Evolutionary conservation across 2,888 invertebrate species (phyloP), one percentile per base, ranked within the genome.

Genomic region (Amiota mariae): DNA sequence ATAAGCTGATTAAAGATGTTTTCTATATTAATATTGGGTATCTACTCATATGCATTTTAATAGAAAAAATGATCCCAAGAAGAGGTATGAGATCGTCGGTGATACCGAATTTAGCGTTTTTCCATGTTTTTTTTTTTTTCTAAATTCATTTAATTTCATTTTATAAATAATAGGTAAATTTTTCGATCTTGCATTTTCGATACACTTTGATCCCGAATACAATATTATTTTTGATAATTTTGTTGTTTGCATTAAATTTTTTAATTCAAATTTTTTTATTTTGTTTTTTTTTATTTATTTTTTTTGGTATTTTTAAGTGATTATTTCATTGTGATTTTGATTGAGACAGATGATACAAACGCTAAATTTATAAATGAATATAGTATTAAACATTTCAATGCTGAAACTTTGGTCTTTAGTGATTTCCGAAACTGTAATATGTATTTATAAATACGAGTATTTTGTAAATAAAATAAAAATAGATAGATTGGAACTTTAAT

Each of bases 171-270:
- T 36, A 36, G 0, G 6, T 36, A 6, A n/a, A n/a, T n/a, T n/a
- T 36, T 36, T 36, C 36, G 36, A 36, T 24, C 54, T 54, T 68
- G 49, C 49, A 68, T 70, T 77, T 80, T 81, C 85, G 88, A 88
- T 88, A 88, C 85, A 87, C 88, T 88, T 88, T 88, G 88, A 88
- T 86, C 88, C 79, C 79, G 63, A 70, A 36, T 36, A 36, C 73
- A 77, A 74, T 78, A 73, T 78, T 82, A 78, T 79, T 81, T 77
- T 79, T 87, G 87, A 87, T 87, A 87, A 87, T 85, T 85, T 81
- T 77, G 78, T 84, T 79, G 77, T 82, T 78, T 78, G 75, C 76
- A 73, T 71, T 76, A 46, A 48, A 78, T 79, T 80, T 75, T 80
- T 80, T 76, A 79, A 79, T 79, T n/a, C n/a, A 46, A 48, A 78